Conservation (phyloP, 2,888 invertebrate genomes). For the Agonopterix heracliana region DNA sequence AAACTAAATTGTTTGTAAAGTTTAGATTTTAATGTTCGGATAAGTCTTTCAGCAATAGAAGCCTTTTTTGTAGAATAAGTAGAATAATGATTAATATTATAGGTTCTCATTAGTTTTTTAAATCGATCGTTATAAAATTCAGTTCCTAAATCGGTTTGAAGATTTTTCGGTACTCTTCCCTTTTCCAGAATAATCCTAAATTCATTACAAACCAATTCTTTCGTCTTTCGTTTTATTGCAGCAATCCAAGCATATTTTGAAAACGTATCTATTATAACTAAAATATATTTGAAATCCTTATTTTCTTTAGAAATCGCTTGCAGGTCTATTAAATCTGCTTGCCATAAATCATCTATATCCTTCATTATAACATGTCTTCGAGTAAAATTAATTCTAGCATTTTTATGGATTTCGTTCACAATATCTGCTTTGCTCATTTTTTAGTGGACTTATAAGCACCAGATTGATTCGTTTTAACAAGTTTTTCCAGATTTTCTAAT, state of each 20-base stretch:
- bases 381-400: constrained; percentile 31
- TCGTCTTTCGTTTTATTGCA: constrained; percentile 10
- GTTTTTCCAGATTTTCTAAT: too few relatives aligned
- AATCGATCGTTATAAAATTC: constrained; percentile 6
- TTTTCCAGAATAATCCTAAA: neutral
- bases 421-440: constrained; percentile 5
- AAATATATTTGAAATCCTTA: constrained; percentile 10
- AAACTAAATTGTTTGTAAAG: constrained; percentile 9
- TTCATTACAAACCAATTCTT: neutral
- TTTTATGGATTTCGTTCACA: constrained; percentile 11
- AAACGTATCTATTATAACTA: constrained; percentile 11
- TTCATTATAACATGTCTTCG: constrained; percentile 32
- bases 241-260: constrained; percentile 13
- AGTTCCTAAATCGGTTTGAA: constrained; percentile 2
- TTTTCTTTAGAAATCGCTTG: constrained; percentile 12
- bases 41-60: constrained; percentile 1
- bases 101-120: neutral
- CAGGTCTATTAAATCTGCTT: constrained; percentile 41
- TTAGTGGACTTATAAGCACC: too few relatives aligned
- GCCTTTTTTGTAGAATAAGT: neutral
- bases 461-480: too few relatives aligned
- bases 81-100: neutral
- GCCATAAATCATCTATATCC: too few relatives aligned
- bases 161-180: constrained; percentile 8
- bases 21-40: constrained; percentile 5